These are phyloP conservation scores for Asobara japonica DNA, from an alignment of 1,140 invertebrate genomes.

Conservation along the genomic window DNA sequence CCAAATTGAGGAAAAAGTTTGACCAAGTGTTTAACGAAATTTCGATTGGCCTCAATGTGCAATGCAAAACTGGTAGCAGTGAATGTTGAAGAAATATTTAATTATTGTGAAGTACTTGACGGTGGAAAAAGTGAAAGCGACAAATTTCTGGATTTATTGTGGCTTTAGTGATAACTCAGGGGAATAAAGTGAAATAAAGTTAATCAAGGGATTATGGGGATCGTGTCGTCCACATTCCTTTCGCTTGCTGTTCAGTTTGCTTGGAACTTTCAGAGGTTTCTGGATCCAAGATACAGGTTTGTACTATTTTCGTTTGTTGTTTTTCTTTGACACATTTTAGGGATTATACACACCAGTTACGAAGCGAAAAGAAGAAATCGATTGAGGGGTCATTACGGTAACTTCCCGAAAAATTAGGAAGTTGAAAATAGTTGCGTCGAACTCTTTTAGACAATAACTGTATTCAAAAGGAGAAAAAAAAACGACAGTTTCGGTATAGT, in stretches of 20 bases:
- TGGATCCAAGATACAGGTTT: slow-evolving; percentile 47
- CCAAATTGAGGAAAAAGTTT: no score
- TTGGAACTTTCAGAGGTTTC: slow-evolving; percentile 44
- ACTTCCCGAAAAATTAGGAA: no score
- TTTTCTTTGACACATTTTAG: neutral
- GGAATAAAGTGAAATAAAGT: neutral
- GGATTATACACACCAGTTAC: no score
- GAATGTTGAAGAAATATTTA: neutral
- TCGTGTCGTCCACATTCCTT: slow-evolving; percentile 32
- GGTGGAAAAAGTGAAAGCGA: slow-evolving; percentile 22
- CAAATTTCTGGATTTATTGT: no score
- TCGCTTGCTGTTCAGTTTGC: slow-evolving; percentile 39
- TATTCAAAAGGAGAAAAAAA: no score
- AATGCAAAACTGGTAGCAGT: neutral
- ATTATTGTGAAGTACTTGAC: neutral
- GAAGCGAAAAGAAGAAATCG: no score
- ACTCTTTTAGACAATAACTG: no score
- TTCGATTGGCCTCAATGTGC: no score
- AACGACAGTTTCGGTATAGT: no score
- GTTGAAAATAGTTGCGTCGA: no score
- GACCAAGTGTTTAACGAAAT: no score
- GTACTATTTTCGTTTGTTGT: neutral
- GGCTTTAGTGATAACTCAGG: neutral
- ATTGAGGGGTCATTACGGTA: neutral
- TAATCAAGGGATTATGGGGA: slow-evolving; percentile 22